Conservation (phyloP, 53 echinoderm and acorn worm species). For the Patiria pectinifera region DNA sequence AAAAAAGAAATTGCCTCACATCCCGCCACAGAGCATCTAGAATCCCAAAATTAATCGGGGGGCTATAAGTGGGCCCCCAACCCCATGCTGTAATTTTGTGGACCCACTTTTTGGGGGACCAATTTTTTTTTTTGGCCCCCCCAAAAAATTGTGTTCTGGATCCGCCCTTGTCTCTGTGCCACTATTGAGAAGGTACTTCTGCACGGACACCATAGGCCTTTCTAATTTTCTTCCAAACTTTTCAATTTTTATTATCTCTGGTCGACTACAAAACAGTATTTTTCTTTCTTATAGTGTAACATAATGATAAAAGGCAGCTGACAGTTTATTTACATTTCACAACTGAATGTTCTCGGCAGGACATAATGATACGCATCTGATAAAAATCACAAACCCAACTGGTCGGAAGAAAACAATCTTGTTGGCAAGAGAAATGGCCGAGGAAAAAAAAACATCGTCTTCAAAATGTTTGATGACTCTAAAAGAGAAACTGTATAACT, state of each 20-base stretch:
- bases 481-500: too few relatives aligned
- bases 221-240: background rate
- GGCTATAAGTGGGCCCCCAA: too few relatives aligned
- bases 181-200: too few relatives aligned
- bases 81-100: too few relatives aligned
- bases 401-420: background rate
- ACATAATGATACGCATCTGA: background rate
- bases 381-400: background rate
- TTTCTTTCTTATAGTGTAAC: background rate
- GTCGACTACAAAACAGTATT: background rate
- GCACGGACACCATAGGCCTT: background rate
- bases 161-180: too few relatives aligned
- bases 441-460: background rate
- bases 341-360: background rate
- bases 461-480: too few relatives aligned
- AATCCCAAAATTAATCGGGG: too few relatives aligned
- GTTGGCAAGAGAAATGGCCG: background rate
- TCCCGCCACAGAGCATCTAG: too few relatives aligned
- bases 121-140: too few relatives aligned
- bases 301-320: background rate
- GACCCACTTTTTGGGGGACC: too few relatives aligned
- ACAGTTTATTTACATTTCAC: constrained; percentile 4
- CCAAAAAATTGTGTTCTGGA: too few relatives aligned
- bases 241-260: background rate
- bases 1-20: too few relatives aligned